Base-by-base conservation (phyloP, 2,797 vertebrate genomes). In the Picus viridis region DNA sequence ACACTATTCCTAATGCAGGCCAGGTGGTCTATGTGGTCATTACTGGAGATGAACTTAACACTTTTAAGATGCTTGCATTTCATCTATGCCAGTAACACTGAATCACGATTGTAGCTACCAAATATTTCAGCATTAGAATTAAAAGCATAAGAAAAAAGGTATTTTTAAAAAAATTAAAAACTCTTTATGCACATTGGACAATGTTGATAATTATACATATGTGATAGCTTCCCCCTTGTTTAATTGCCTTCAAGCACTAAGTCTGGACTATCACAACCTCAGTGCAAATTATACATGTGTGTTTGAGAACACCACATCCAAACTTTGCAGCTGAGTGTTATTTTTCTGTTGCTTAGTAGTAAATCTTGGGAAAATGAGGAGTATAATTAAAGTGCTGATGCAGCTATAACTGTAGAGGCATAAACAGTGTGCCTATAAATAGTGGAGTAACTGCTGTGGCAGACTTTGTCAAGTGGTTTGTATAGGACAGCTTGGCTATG, bases 361-460 rank as follows among this genome's bases (percentile, higher is more conserved):
- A 96, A 89, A 87, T 82, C 86, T 95, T 88, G 76, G 89, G 47
- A 94, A 96, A 97, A 95, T 76, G 91, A 75, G 84, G 59, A 96
- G 97, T 90, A 96, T 96, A 96, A 95, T 96, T 96, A 96, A 97
- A 97, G 72, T 95, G 96, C 95, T 97, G 96, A 97, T 6, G 5
- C 70, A 94, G 89, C 91, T 93, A 67, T 68, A 94, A 83, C 92
- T 90, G 76, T 84, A 95, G 96, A 97, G 91, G 56, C 88, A 93
- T 86, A 86, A 96, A 90, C 68, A 96, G 83, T 58, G 54, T 16
- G 34, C 26, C 81, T 95, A 92, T 91, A 97, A 96, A 97, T 97
- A 97, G 74, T 86, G 77, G 89, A 86, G 62, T 90, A 97, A 93
- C 94, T 97, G 87, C 94, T 79, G 61, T 62, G 47, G 75, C 78